Evolutionary conservation across 64 coral and sea anemone species (phyloP), one percentile per base, ranked within the genome.

Genomic region (Exaiptasia diaphana): DNA sequence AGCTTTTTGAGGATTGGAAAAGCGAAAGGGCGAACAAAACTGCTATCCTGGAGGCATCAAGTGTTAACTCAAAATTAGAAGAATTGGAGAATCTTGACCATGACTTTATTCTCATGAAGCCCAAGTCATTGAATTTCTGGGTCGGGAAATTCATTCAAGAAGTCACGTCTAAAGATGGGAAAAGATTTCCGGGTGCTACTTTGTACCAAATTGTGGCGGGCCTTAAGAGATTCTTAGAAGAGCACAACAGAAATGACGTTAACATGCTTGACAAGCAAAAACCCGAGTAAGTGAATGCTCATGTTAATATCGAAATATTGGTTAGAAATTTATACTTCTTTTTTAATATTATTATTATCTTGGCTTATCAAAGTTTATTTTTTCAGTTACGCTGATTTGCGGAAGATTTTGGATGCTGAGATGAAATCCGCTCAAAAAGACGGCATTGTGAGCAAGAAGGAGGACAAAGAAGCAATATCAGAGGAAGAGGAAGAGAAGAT

Each of bases 131-230:
- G 43, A 46, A 46, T 15, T 46, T 7, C 82, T 85, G 59, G 44
- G 71, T 77, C 10, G 41, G 1, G 65, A 77, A 86, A 29, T 86
- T 86, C 74, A 68, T 86, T 63, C 73, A 67, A 48, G 72, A 86
- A 44, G 74, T 81, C 52, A 67, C 76, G 62, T 81, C 80, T 35
- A 80, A 89, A 40, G 82, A 89, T 64, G 77, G 77, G 14, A 68
- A 86, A 10, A 76, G 69, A 63, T 86, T 59, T 60, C 54, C 83
- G 30, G 22, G 27, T 42, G 20, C 53, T 71, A 36, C 40, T 12
- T 26, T 73, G 17, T 73, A 64, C 36, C 30, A 61, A 79, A 49
- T 56, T 32, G 32, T 79, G 31, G 67, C 58, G n/a, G 38, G 48
- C 4, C 20, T 88, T 27, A 53, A 34, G 56, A 35, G 38, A 0